Evolutionary conservation across 2,888 invertebrate genomes (phyloP), one percentile per base, ranked within the genome.

Genomic region (Archips xylosteana): DNA sequence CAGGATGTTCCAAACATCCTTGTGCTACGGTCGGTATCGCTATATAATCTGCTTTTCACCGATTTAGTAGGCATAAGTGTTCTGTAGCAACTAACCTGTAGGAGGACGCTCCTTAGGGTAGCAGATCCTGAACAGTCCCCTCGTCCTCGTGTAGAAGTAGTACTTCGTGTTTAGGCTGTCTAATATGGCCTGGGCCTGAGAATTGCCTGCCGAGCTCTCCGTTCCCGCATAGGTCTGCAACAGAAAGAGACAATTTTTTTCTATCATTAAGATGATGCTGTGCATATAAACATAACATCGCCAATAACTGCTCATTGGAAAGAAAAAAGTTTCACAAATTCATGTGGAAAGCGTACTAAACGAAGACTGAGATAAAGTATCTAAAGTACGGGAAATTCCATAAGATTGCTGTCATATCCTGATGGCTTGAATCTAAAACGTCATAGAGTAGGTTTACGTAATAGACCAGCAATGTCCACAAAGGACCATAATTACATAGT

Each of bases 61-160:
- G 5, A 49, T 3, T 1, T 13, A 13, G 13, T 47, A 47, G 13
- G 1, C 49, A 5, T 49, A 5, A 49, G 49, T n/a, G 13, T 13
- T 49, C n/a, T 49, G 13, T 49, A 5, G 13, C 6, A 47, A 63
- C 90, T 95, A 94, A 98, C 97, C 97, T 88, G 96, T 95, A 64
- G 97, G 97, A 76, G 98, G 98, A 76, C 98, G 95, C 83, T 98
- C 98, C 90, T 98, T 98, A 54, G 98, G 98, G 92, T 98, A 99
- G 89, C 99, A 99, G 90, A 97, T 97, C 90, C 99, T 96, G 95
- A 99, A 99, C 71, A 99, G 95, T 78, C 99, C 99, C 88, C 98
- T 97, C 88, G 98, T 98, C 90, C 99, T 96, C 76, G 98, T 98
- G 92, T 96, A 99, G 94, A 97, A 99, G 88, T 96, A 97, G 87